Base-by-base conservation (phyloP, 2,797 vertebrate species). In the Chelon auratus region DNA sequence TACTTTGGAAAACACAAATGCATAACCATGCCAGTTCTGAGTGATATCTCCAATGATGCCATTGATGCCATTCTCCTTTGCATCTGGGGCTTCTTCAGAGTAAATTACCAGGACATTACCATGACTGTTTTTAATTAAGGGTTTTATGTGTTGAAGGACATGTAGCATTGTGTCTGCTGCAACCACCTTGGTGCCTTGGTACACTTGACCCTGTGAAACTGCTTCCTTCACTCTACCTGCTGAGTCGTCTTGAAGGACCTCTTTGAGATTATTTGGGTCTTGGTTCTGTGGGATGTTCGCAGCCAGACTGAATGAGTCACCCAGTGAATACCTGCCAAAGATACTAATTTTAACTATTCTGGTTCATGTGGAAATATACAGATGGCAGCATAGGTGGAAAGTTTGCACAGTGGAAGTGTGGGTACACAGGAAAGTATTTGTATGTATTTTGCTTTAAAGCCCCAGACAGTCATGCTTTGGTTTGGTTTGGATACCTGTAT, bases 81-180 rank as follows among this genome's bases (percentile, higher is more conserved):
- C 1, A 4, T 26, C 36, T 9, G 75, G 75, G 37, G 56, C 30
- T 2, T 33, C 36, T 52, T 52, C 17, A 10, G 71, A 71, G 63
- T 82, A 82, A 42, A 82, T 24, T 17, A 78, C 2, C 37, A 82
- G 75, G 40, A 75, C 39, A 2, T 75, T 56, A 10, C 50, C 75
- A 22, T 30, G 5, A 37, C 59, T 68, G 50, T 12, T 64, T 5
- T 24, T 10, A 10, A 10, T 12, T 0, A 75, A 1, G 15, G 62
- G 20, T 18, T 63, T 5, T 17, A 75, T 20, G 59, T 71, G 71
- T 15, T 67, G n/a, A 2, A 82, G 66, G 24, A 82, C 71, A 3
- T 1, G 40, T 7, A 33, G 17, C 53, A 70, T 0, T 4, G 70
- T 24, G 3, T 14, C 58, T 11, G 80, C 63, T 8, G 80, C 76